Conservation (phyloP, 2,113 vertebrate genomes). For the Pachycephala philippinensis region DNA sequence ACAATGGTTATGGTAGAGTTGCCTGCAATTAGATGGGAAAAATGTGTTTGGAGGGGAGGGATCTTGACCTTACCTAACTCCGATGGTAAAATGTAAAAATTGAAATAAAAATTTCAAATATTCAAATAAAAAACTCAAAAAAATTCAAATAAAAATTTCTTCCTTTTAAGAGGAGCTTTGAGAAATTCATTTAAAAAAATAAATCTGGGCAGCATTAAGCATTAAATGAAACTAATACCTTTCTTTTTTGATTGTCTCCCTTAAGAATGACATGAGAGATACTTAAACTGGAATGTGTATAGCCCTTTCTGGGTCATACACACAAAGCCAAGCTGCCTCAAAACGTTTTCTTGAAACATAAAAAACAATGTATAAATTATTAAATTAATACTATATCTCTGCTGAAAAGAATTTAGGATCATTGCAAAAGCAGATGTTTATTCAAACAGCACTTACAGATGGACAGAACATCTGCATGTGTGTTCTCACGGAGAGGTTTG, state of each 20-base stretch:
- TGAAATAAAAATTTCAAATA: not conserved
- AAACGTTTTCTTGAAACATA: not conserved
- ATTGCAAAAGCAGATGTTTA: not conserved
- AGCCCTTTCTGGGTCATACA: not conserved
- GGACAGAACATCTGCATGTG: not conserved
- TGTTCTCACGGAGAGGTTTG: not conserved
- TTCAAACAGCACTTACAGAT: not conserved
- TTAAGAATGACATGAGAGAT: not conserved
- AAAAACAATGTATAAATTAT: not conserved
- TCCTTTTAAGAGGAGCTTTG: not conserved
- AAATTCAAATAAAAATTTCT: not conserved
- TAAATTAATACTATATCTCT: not conserved
- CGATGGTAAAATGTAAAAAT: not conserved
- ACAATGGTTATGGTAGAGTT: not conserved
- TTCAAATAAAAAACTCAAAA: no score
- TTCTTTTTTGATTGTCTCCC: not conserved
- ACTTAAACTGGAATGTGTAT: not conserved
- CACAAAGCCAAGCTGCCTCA: not conserved
- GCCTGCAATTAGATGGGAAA: not conserved
- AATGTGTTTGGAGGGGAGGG: not conserved
- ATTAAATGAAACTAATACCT: not conserved
- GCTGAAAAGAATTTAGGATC: not conserved
- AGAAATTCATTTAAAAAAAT: not conserved
- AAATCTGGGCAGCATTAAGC: not conserved
- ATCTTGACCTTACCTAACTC: not conserved